Evolutionary conservation across 2,113 vertebrate genomes (phyloP).

Genomic region (Phaetusa simplex): DNA sequence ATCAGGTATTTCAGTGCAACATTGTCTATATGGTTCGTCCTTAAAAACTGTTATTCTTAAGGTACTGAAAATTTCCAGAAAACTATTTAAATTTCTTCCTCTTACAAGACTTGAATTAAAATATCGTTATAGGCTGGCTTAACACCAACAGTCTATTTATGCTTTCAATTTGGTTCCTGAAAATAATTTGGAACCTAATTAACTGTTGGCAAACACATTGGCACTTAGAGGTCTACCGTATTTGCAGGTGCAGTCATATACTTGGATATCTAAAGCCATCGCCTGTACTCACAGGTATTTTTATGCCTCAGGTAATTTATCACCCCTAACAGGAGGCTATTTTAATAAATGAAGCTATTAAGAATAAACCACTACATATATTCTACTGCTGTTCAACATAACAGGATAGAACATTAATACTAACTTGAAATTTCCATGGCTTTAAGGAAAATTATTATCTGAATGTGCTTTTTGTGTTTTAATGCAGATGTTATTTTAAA

Average conservation of each 20-base stretch:
- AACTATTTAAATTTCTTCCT: neutral
- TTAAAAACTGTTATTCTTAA: neutral
- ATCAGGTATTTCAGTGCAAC: neutral
- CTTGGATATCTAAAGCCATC: constrained; percentile 7
- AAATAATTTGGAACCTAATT: constrained; percentile 64
- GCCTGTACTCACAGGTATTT: constrained; percentile 18
- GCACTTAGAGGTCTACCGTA: constrained; percentile 30
- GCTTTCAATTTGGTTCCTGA: constrained; percentile 43
- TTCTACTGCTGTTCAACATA: constrained; percentile 32
- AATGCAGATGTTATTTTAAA: constrained; percentile 73
- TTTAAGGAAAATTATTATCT: constrained; percentile 51
- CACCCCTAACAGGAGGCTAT: constrained; percentile 44
- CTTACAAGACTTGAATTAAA: constrained; percentile 4
- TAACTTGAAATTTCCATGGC: constrained; percentile 26
- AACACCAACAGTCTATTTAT: constrained; percentile 51
- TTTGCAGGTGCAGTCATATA: constrained; percentile 42
- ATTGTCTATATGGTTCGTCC: neutral
- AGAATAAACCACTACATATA: constrained; percentile 42
- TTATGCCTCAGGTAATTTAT: constrained; percentile 49
- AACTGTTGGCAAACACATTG: constrained; percentile 60
- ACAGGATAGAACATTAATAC: constrained; percentile 27
- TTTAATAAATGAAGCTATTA: constrained; percentile 63
- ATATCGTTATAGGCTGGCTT: constrained; percentile 12
- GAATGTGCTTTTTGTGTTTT: constrained; percentile 61
- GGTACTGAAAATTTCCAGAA: neutral